Percentiles rank a stretch among this genome's conserved stretches.
Conservation (phyloP, 2,113 vertebrate genomes). For the Phrynosoma blainvillii region DNA sequence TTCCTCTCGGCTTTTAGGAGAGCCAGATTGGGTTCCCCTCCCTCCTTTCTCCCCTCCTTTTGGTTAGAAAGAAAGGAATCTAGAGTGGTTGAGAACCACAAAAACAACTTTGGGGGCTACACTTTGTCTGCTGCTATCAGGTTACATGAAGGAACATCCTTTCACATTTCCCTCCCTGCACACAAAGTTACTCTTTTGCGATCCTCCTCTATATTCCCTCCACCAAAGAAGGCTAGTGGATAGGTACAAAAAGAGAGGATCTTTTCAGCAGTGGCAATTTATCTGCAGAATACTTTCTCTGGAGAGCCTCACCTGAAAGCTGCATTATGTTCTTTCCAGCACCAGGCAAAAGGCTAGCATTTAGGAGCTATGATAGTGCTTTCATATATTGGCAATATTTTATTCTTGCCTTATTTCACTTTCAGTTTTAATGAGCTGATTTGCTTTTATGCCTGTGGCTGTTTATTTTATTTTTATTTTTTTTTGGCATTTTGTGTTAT, state of each 20-base stretch:
- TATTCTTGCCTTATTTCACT: not conserved
- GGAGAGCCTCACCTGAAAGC: not conserved
- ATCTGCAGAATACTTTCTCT: too few species aligned
- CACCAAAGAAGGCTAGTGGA: too few species aligned
- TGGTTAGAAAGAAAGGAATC: too few species aligned
- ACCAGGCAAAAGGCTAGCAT: not conserved
- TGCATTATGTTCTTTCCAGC: not conserved
- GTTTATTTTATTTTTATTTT: not conserved
- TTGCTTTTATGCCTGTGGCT: not conserved
- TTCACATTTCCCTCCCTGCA: not conserved
- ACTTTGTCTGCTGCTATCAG: too few species aligned
- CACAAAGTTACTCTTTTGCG: not conserved
- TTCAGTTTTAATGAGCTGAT: not conserved
- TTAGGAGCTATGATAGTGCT: not conserved
- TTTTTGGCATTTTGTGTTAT: not conserved
- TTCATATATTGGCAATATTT: not conserved
- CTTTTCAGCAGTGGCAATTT: not conserved
- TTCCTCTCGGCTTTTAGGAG: too few species aligned
- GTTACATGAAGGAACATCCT: not conserved
- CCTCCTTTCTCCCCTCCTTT: too few species aligned
- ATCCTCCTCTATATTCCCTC: not conserved
- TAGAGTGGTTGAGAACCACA: too few species aligned
- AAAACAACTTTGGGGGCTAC: too few species aligned
- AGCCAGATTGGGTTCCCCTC: too few species aligned
- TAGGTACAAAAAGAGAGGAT: not conserved